Evolutionary conservation across 2,888 invertebrate species (phyloP).

Genomic region (Cheilosia variabilis): DNA sequence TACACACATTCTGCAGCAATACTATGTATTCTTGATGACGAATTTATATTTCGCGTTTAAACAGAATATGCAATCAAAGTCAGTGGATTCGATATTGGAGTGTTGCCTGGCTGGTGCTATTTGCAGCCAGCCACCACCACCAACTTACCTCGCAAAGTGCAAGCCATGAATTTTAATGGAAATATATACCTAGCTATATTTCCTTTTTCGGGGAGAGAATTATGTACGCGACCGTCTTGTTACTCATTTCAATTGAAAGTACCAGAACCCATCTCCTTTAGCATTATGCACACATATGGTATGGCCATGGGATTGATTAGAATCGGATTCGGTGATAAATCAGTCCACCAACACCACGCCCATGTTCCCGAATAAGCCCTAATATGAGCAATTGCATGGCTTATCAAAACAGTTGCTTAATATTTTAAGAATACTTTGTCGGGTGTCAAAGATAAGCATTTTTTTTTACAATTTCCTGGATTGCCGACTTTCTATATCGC

Average conservation of each 20-base stretch:
- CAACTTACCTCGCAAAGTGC: slow-evolving; percentile 25
- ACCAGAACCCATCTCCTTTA: not conserved
- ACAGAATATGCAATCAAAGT: slow-evolving; percentile 34
- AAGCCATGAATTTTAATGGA: slow-evolving; percentile 61
- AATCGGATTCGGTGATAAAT: slow-evolving; percentile 53
- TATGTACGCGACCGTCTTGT: slow-evolving; percentile 9
- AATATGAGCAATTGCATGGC: slow-evolving; percentile 4
- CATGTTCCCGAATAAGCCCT: slow-evolving; percentile 33
- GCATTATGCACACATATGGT: not conserved
- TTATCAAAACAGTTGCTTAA: slow-evolving; percentile 38
- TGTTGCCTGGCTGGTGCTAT: not conserved
- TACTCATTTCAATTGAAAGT: slow-evolving; percentile 18
- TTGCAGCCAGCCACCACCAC: not conserved
- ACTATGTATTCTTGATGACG: slow-evolving; percentile 33
- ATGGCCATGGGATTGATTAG: slow-evolving; percentile 44
- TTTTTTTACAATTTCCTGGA: slow-evolving; percentile 37
- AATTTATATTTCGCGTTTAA: slow-evolving; percentile 35
- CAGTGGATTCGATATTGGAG: slow-evolving; percentile 12
- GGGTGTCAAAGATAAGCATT: slow-evolving; percentile 3
- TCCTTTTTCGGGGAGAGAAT: slow-evolving; percentile 19
- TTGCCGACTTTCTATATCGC: slow-evolving; percentile 47
- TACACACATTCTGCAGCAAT: slow-evolving; percentile 13
- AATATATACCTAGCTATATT: not conserved
- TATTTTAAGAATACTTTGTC: not conserved
- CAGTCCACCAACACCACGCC: slow-evolving; percentile 69